A percentile compares a stretch with the other conserved stretches of the same genome.
Evolutionary conservation across 2,113 vertebrate species (phyloP).

Genomic region (Archilochus colubris): DNA sequence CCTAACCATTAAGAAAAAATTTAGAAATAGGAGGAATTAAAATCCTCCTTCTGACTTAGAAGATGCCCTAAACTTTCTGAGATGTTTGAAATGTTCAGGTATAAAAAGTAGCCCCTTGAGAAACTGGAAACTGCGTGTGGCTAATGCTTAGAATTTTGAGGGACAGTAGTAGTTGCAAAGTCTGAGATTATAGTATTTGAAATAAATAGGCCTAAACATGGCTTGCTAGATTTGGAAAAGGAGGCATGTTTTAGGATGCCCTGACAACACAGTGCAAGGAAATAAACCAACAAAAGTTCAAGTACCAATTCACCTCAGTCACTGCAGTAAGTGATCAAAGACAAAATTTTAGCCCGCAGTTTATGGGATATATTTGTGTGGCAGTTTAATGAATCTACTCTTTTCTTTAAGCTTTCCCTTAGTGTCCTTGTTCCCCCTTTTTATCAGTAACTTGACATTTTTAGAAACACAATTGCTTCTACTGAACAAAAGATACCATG

Average conservation of each 20-base stretch:
- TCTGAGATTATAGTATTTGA: background rate
- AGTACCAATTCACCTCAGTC: background rate
- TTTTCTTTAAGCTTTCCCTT: background rate
- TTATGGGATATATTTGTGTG: background rate
- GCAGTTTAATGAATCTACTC: background rate
- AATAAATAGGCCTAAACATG: background rate
- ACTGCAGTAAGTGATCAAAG: background rate
- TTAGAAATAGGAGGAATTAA: background rate
- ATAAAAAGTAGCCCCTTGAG: background rate
- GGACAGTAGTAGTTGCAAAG: background rate
- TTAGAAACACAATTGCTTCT: background rate
- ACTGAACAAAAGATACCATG: background rate
- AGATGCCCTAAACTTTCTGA: background rate
- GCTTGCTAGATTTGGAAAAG: background rate
- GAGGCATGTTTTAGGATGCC: background rate
- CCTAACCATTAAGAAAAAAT: background rate
- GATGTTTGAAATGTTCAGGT: background rate
- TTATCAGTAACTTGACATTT: background rate
- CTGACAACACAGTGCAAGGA: background rate
- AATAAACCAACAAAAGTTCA: background rate
- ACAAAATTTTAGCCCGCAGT: background rate
- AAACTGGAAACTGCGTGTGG: background rate
- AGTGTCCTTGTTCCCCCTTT: background rate
- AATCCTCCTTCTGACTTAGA: background rate
- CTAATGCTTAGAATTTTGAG: background rate